Evolutionary conservation across 2,113 vertebrate species (phyloP), one percentile per base, ranked within the genome.

Genomic region (Orientallactaga bullata): DNA sequence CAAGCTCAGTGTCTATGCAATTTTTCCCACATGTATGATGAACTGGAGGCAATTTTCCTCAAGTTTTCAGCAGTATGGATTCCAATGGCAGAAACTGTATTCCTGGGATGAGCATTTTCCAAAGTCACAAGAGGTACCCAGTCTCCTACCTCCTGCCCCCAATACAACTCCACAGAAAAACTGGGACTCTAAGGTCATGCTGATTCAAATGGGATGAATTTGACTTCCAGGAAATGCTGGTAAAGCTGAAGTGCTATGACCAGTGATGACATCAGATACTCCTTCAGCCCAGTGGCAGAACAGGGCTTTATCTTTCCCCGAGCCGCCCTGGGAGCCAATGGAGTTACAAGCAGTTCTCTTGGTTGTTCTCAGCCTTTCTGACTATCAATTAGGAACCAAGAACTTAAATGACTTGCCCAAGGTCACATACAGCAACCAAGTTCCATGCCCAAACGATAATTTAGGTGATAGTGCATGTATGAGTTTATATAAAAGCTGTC

Each of bases 361-460:
- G 15, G 58, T 5, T 16, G 0, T 39, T 63, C 15, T 73, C 15
- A 7, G 24, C 39, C 18, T 12, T 32, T 9, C 61, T 0, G 7
- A n/a, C 61, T 28, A 11, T 20, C 32, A 4, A 2, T 26, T 26
- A 17, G 8, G 30, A 73, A 21, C 9, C 7, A 24, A 32, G 20
- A 35, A 13, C 16, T 15, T 20, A 30, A 39, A 6, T 1, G 7
- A 20, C 20, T 28, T 24, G 20, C 68, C 32, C 10, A 30, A 26
- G 63, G 39, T 47, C 90, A 39, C 15, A 32, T 5, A 37, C 3
- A 17, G 73, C 39, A 30, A 89, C 5, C 4, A 35, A 83, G 39
- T 42, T 12, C 11, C 28, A 42, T 65, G 32, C 66, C 21, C 47
- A 85, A 12, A 35, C n/a, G 18, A 85, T 18, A 74, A 15, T 47